These are phyloP conservation scores for Leptopilina myrica DNA, from an alignment of 2,888 invertebrate genomes.

Conservation along the genomic window DNA sequence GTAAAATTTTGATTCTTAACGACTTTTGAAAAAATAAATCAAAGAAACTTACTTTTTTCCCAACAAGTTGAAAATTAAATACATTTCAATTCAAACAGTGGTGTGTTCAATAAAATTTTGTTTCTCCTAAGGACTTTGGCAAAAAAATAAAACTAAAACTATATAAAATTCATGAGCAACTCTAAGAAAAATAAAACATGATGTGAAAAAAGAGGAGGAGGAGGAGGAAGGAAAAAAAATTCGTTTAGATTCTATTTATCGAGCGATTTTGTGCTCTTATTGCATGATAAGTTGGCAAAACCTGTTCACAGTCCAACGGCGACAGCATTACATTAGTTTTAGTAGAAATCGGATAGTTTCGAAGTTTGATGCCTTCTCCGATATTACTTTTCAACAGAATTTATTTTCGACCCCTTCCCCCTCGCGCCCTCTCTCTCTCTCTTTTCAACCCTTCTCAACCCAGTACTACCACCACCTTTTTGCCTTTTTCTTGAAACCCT, in stretches of 20 bases:
- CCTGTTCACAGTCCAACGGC: conserved; percentile 38
- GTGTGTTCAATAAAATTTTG: background rate
- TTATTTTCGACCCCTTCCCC: conserved; percentile 42
- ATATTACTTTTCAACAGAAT: conserved; percentile 55
- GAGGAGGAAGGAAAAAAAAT: background rate
- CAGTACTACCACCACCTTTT: too few relatives aligned
- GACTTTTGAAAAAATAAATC: background rate
- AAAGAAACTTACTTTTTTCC: too few relatives aligned
- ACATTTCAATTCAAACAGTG: too few relatives aligned
- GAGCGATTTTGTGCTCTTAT: conserved; percentile 11
- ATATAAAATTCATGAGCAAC: conserved; percentile 2
- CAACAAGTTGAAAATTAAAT: too few relatives aligned
- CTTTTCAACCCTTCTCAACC: too few relatives aligned
- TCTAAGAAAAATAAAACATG: background rate
- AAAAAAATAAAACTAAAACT: background rate
- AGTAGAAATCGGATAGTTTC: conserved; percentile 37
- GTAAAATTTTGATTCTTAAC: background rate
- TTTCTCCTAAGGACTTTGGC: background rate
- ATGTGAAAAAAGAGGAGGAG: background rate
- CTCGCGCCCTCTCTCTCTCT: background rate
- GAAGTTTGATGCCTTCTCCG: conserved; percentile 52
- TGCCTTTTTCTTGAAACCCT: conserved; percentile 27
- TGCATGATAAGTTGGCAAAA: conserved; percentile 32
- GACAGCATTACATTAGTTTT: conserved; percentile 38
- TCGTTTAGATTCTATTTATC: conserved; percentile 43